Base-by-base conservation (phyloP, 2,888 invertebrate species). In the Proisotoma minuta region DNA sequence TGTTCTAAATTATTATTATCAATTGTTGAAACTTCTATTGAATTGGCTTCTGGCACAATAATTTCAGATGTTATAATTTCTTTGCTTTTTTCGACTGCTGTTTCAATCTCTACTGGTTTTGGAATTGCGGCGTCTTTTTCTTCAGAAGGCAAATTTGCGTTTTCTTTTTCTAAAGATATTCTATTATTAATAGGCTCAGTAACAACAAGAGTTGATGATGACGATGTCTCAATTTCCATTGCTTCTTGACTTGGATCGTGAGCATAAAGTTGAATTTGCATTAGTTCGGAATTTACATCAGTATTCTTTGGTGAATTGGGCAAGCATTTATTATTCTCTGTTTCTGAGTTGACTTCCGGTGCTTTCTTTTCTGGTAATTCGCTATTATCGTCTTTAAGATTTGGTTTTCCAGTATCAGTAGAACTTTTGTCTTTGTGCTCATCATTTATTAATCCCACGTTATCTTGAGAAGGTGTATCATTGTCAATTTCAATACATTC, bases 231-330 rank as follows among this genome's bases (percentile, higher is more conserved):
- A 43, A 43, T 20, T 20, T 43, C 43, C 43, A 43, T 43, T 18
- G 20, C 18, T 43, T 43, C 43, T 34, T 34, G 34, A 15, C 15
- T 15, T 12, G 43, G 43, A 5, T 43, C 43, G 20, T 43, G 43
- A 18, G 43, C 43, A 43, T 18, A 43, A 5, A 43, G 43, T 43
- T 43, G 43, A 43, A 43, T 43, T n/a, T 43, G 43, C 43, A 43
- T 43, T n/a, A 43, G 20, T 5, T 43, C 43, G 43, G n/a, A n/a
- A n/a, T n/a, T n/a, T n/a, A n/a, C n/a, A n/a, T n/a, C n/a, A n/a
- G n/a, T n/a, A n/a, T n/a, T 34, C 39, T 34, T 34, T 15, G 39
- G 39, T 34, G n/a, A n/a, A n/a, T n/a, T n/a, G n/a, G n/a, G n/a
- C n/a, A n/a, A n/a, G n/a, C n/a, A n/a, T n/a, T n/a, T n/a, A n/a